These are phyloP conservation scores for Fragum sueziense DNA, from an alignment of 2,888 invertebrate genomes.

Conservation along the genomic window DNA sequence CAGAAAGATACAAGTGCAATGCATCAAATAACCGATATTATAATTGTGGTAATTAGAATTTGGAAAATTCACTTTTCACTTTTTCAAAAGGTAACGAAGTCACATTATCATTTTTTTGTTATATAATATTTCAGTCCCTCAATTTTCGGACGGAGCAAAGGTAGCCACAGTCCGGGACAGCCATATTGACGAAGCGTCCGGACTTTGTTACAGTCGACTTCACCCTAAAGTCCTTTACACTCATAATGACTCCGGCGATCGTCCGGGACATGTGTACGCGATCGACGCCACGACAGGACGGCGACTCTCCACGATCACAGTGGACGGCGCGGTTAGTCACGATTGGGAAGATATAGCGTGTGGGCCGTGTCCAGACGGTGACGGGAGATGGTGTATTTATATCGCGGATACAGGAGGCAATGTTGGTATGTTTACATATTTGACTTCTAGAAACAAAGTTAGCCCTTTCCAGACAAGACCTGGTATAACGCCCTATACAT, in stretches of 20 bases:
- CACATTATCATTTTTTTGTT: no score
- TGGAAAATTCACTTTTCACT: no score
- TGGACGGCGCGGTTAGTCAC: slow-evolving; percentile 43
- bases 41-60: no score
- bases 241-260: slow-evolving; percentile 61
- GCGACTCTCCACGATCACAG: slow-evolving; percentile 36
- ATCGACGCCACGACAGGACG: slow-evolving; percentile 38
- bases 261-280: slow-evolving; percentile 29
- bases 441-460: no score
- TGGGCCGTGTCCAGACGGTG: slow-evolving; percentile 49
- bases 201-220: slow-evolving; percentile 55
- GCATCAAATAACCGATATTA: no score
- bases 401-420: slow-evolving; percentile 61
- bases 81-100: no score
- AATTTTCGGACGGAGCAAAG: slow-evolving; percentile 23
- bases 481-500: no score
- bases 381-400: slow-evolving; percentile 39
- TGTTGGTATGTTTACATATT: slow-evolving; percentile 8
- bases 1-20: no score
- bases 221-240: slow-evolving; percentile 59
- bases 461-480: no score
- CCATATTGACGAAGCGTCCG: slow-evolving; percentile 57
- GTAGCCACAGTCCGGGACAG: slow-evolving; percentile 19
- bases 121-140: slow-evolving; percentile 21
- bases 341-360: slow-evolving; percentile 68